These are phyloP conservation scores for Diorhabda elongata DNA, from an alignment of 1,140 invertebrate genomes.

Conservation along the genomic window DNA sequence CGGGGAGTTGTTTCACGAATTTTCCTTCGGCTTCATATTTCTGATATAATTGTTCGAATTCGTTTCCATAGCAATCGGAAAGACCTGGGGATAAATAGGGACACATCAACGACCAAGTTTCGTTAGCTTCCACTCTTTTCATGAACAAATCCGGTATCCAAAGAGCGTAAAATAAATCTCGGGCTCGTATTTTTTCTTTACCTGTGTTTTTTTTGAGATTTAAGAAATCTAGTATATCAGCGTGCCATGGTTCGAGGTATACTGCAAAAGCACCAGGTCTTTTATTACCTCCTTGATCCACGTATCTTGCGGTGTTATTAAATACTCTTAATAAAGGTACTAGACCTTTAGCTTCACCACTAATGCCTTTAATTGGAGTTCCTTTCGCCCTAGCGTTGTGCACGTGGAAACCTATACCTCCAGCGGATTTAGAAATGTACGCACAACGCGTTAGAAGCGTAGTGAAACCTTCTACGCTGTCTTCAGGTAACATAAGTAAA, in stretches of 20 bases:
- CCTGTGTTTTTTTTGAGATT: conserved; percentile 36
- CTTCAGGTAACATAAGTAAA: conserved; percentile 89
- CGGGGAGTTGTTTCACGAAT: conserved; percentile 58
- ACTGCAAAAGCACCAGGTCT: conserved; percentile 98
- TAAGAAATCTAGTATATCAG: conserved; percentile 86
- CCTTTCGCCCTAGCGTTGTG: conserved; percentile 94
- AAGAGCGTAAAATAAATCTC: conserved; percentile 96
- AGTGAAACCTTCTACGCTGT: conserved; percentile 99
- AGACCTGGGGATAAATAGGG: conserved; percentile 90
- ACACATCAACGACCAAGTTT: conserved; percentile 94
- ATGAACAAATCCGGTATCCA: conserved; percentile 99
- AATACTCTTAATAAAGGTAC: conserved; percentile 96
- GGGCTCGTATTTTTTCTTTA: conserved; percentile 86
- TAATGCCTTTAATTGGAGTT: conserved; percentile 89
- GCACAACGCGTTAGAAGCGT: conserved; percentile 93
- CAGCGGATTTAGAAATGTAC: conserved; percentile 94
- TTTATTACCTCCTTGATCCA: conserved; percentile 98
- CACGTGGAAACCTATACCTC: conserved; percentile 95
- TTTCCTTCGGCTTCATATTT: conserved; percentile 77
- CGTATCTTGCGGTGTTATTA: conserved; percentile 95
- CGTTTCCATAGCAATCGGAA: conserved; percentile 87
- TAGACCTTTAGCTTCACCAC: conserved; percentile 94
- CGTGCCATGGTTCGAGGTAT: conserved; percentile 98
- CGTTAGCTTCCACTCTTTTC: conserved; percentile 87
- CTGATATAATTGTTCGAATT: conserved; percentile 88